phyloP scores from a whole-genome alignment of 2,797 vertebrate genomes.

The Antrozous pallidus region DNA sequence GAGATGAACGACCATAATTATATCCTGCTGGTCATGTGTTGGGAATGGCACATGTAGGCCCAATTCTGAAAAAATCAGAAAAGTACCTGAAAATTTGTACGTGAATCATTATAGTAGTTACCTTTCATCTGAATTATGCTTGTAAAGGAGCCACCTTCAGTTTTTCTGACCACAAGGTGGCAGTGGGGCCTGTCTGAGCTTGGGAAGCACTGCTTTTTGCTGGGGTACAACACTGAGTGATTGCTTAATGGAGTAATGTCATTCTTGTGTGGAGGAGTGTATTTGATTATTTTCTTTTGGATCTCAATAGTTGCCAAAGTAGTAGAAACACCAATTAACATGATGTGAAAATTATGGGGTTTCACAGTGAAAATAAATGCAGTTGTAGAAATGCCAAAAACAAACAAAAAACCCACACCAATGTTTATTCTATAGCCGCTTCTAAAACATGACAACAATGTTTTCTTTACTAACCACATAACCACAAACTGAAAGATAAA shows the following conservation, averaged over 20 bases:
- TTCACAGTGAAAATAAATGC: neutral
- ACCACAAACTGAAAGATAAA: neutral
- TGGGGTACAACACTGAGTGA: neutral
- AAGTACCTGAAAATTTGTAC: neutral
- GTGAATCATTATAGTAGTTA: neutral
- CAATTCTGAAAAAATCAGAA: neutral
- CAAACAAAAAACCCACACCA: neutral
- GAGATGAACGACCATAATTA: neutral
- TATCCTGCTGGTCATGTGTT: neutral
- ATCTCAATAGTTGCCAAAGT: neutral
- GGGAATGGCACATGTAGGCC: neutral
- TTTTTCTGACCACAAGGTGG: constrained; percentile 62
- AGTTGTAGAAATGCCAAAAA: constrained; percentile 26
- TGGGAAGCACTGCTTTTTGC: neutral
- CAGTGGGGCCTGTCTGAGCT: constrained; percentile 40
- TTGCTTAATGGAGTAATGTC: constrained; percentile 1
- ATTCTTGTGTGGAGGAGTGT: neutral
- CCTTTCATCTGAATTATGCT: neutral
- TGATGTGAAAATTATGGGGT: neutral
- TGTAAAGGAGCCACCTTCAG: neutral
- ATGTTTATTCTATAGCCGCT: constrained; percentile 24
- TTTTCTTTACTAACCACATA: neutral
- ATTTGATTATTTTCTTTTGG: neutral
- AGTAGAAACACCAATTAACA: neutral
- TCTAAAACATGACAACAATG: constrained; percentile 8